A percentile compares a stretch with the other conserved stretches of the same genome.
Evolutionary conservation across 2,888 invertebrate species (phyloP).

Genomic region (Zaprionus bogoriensis): DNA sequence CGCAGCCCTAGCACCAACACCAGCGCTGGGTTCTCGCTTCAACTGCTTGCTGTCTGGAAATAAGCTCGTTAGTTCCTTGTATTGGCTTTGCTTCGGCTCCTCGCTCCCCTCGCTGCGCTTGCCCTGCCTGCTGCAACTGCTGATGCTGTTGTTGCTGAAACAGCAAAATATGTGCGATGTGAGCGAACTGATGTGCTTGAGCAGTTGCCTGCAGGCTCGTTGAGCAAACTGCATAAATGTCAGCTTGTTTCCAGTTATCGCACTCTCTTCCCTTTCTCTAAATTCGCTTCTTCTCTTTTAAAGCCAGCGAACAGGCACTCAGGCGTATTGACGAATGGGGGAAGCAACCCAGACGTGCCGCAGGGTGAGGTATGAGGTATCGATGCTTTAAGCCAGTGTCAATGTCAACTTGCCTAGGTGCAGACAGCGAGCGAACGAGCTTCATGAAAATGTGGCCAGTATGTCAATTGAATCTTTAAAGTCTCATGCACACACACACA

Average conservation of each 20-base stretch:
- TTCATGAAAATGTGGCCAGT: slow-evolving; percentile 19
- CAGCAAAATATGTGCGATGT: slow-evolving; percentile 71
- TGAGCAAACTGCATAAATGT: slow-evolving; percentile 78
- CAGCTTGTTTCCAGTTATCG: slow-evolving; percentile 79
- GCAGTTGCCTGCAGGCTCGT: slow-evolving; percentile 71
- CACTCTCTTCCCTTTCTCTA: slow-evolving; percentile 54
- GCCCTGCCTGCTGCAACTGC: not conserved
- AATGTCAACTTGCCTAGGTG: slow-evolving; percentile 64
- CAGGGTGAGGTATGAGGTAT: slow-evolving; percentile 45
- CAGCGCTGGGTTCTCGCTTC: slow-evolving; percentile 34
- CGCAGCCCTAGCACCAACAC: slow-evolving; percentile 1
- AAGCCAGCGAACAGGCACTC: slow-evolving; percentile 52
- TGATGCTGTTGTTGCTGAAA: slow-evolving; percentile 53
- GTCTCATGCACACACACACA: not conserved
- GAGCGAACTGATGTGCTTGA: slow-evolving; percentile 68
- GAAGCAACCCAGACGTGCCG: slow-evolving; percentile 12
- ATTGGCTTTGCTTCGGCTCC: slow-evolving; percentile 60
- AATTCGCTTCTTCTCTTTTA: slow-evolving; percentile 25
- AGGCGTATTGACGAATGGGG: slow-evolving; percentile 58
- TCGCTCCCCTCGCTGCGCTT: not conserved
- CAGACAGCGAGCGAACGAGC: too few relatives aligned
- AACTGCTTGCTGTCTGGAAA: slow-evolving; percentile 68
- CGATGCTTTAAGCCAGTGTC: slow-evolving; percentile 33
- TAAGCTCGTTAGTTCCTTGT: slow-evolving; percentile 75
- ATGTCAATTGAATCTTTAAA: slow-evolving; percentile 10